Evolutionary conservation across 2,113 vertebrate genomes (phyloP), one percentile per base, ranked within the genome.

Genomic region (Boulengeromyrus knoepffleri): DNA sequence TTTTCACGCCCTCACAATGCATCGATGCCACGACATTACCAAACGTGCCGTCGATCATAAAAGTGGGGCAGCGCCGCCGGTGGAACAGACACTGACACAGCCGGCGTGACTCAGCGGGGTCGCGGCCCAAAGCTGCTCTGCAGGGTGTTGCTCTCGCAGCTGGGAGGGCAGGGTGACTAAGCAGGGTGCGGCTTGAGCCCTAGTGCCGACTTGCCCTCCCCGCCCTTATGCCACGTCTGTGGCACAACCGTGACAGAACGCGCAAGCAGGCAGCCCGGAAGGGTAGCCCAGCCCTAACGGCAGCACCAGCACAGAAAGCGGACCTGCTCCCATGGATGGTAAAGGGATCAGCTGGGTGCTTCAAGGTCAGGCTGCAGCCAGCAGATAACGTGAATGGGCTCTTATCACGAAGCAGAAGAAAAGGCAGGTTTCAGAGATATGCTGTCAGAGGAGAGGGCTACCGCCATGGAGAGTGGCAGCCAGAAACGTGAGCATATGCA

Each of bases 151-250:
- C 89, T 39, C 46, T 27, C 27, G n/a, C 15, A 1, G 50, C 31
- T 27, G 24, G 10, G 74, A 39, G 53, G 19, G 15, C 42, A n/a
- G 24, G 9, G 80, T 91, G 92, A 93, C 84, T 92, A 90, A 92
- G 58, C 83, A 89, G 92, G 92, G 92, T 91, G 92, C 49, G 89
- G 85, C 46, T 3, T 15, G 17, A 49, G 88, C 36, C 90, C 85
- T 45, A 66, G 58, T 85, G 77, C 21, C 45, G 50, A 58, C 36
- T 56, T 7, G 49, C 3, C 31, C 36, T 47, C 49, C 74, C 88
- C 8, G 6, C 70, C 70, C 52, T 10, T 10, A 45, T 24, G 53
- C 53, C 21, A 42, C 42, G 58, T 85, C 42, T n/a, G 36, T 56
- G 24, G 27, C 77, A 85, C 77, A 47, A 50, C 77, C 50, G 19